phyloP scores from a whole-genome alignment of 2,113 vertebrate species.

The Carassius auratus region DNA sequence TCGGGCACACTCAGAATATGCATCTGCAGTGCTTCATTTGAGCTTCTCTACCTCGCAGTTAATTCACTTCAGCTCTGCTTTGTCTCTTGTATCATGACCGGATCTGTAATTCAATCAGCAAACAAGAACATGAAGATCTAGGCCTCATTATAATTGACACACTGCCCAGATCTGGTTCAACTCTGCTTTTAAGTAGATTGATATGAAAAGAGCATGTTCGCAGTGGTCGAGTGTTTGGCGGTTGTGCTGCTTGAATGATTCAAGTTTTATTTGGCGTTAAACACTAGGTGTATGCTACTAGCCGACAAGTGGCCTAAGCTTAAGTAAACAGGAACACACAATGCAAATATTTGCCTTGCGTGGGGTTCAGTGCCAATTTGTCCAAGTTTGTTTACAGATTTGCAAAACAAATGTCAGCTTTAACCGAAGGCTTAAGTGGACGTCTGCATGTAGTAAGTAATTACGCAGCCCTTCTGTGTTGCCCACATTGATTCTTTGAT shows the following conservation, averaged over 20 bases:
- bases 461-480: not conserved
- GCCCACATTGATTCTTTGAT: not conserved
- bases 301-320: slow-evolving; percentile 16
- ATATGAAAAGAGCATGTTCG: not conserved
- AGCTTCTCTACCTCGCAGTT: slow-evolving; percentile 2
- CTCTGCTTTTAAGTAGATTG: not conserved
- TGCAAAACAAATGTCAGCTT: slow-evolving; percentile 19
- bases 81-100: not conserved
- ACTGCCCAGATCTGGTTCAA: not conserved
- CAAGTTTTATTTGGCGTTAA: not conserved
- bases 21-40: not conserved
- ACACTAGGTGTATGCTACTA: slow-evolving; percentile 25
- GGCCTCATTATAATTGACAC: not conserved
- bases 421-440: not conserved
- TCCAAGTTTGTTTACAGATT: slow-evolving; percentile 23
- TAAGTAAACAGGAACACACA: slow-evolving; percentile 61
- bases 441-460: not conserved
- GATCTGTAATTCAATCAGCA: slow-evolving; percentile 14
- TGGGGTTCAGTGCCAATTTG: slow-evolving; percentile 6
- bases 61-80: not conserved
- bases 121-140: not conserved
- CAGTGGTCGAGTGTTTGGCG: not conserved
- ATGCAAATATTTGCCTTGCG: not conserved
- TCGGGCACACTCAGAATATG: too few species aligned
- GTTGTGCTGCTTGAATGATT: not conserved